Evolutionary conservation across 2,888 invertebrate species (phyloP).

Genomic region (Diarsia mendica): DNA sequence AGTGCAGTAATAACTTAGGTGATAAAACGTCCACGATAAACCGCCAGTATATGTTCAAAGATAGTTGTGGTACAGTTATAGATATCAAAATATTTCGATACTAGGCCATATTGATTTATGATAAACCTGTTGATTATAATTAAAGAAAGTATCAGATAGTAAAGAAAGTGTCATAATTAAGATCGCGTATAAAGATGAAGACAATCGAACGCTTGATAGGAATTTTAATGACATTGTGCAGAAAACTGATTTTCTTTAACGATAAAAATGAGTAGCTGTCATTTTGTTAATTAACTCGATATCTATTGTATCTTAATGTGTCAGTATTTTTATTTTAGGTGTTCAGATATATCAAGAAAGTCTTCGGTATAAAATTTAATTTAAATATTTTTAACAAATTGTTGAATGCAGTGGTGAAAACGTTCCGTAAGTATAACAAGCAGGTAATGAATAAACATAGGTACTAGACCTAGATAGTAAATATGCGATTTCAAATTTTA

Average conservation of each 20-base stretch:
- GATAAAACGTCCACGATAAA: conserved; percentile 47
- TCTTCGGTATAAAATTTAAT: conserved; percentile 27
- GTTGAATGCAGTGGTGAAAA: conserved; percentile 55
- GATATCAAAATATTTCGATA: conserved; percentile 33
- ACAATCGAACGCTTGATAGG: conserved; percentile 72
- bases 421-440: conserved; percentile 46
- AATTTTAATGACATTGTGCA: conserved; percentile 75
- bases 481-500: conserved; percentile 72
- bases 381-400: conserved; percentile 26
- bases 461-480: conserved; percentile 74
- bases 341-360: conserved; percentile 27
- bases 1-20: conserved; percentile 47
- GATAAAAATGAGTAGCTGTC: conserved; percentile 50
- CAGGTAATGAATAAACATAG: conserved; percentile 75
- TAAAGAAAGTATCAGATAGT: conserved; percentile 37
- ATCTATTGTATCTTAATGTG: conserved; percentile 37
- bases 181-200: conserved; percentile 51
- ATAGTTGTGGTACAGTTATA: conserved; percentile 26
- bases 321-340: conserved; percentile 19
- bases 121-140: conserved; percentile 54
- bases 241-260: conserved; percentile 65
- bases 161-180: conserved; percentile 61
- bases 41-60: conserved; percentile 8
- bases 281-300: conserved; percentile 32
- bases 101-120: conserved; percentile 26